Evolutionary conservation across 2,888 invertebrate species (phyloP), one percentile per base, ranked within the genome.

Genomic region (Heliothis peltigera): DNA sequence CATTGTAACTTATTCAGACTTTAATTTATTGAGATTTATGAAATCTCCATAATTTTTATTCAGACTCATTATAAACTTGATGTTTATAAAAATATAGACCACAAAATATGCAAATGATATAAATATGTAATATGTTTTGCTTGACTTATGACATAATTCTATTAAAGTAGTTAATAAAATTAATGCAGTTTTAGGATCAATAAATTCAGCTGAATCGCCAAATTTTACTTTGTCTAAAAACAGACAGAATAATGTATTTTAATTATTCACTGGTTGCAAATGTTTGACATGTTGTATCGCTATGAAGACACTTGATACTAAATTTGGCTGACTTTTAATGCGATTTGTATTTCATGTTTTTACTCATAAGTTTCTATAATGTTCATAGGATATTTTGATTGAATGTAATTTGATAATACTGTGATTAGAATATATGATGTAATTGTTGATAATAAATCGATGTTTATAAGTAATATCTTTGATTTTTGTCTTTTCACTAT

Each of bases 391-490:
- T 83, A 80, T 86, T 85, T 86, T 82, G 82, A 85, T 75, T 75
- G 32, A 76, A 86, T 86, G 87, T 89, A 88, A 87, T 91, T 89
- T 88, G 83, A 88, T 91, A 87, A 74, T 84, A 83, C 89, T 90
- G 91, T 91, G 90, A 91, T 91, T 91, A 89, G 85, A 86, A 82
- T 85, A 81, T 87, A 88, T 83, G 76, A 79, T 84, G 87, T 87
- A 88, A 87, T 89, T 92, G 90, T 92, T 92, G 80, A 87, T 84
- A 90, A 91, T 89, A 90, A 91, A 87, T 87, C 81, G 74, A 86
- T 86, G 84, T 88, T 89, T 87, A 85, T 84, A 35, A 12, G 35
- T 15, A 82, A 79, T 72, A 80, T 28, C 44, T 54, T 48, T 17
- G 4, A 18, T 21, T 54, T 72, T 64, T 57, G 28, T 28, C 28